phyloP scores from a whole-genome alignment of 1,140 invertebrate genomes.

The Aphis craccivora region DNA sequence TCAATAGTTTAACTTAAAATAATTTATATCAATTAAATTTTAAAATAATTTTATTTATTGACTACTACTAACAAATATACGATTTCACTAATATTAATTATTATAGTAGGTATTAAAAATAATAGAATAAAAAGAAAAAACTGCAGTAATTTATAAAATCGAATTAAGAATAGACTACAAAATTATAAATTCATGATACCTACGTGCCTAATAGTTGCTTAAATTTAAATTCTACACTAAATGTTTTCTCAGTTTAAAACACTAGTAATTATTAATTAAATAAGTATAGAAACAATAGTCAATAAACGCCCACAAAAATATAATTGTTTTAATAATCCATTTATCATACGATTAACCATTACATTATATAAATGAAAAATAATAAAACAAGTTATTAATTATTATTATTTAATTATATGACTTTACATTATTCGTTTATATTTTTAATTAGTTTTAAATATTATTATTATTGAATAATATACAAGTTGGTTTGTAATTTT shows the following conservation, averaged over 20 bases:
- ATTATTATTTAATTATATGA: not conserved
- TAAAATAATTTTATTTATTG: not conserved
- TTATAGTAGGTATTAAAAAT: not conserved
- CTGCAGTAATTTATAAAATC: not conserved
- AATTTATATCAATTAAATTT: not conserved
- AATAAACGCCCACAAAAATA: not conserved
- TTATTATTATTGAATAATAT: not conserved
- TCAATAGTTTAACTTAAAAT: not conserved
- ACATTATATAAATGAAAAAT: not conserved
- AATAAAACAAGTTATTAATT: not conserved
- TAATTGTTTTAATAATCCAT: not conserved
- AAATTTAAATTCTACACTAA: not conserved
- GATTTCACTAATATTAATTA: too few species aligned
- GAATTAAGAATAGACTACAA: not conserved
- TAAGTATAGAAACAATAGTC: not conserved
- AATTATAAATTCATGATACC: not conserved
- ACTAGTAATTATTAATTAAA: conserved; percentile 4
- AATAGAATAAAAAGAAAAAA: not conserved
- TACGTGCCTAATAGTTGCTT: not conserved
- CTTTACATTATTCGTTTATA: not conserved
- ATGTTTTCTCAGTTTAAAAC: not conserved
- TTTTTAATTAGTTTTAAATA: not conserved
- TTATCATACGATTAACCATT: not conserved
- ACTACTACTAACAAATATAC: not conserved
- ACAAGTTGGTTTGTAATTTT: not conserved